Base-by-base conservation (phyloP, 2,888 invertebrate genomes). In the Hirtodrosophila duncani region DNA sequence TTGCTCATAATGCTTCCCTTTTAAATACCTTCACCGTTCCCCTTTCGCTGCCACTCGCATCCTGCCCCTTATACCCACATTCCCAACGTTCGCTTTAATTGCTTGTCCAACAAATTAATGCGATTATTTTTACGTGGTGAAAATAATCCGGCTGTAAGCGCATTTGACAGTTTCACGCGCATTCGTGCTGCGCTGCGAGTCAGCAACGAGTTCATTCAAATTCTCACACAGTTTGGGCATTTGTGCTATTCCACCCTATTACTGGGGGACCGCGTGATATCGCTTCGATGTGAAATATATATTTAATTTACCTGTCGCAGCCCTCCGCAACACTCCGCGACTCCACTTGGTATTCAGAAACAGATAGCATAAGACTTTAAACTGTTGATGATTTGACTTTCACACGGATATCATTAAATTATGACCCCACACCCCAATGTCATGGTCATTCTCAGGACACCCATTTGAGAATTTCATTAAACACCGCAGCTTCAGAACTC, bases 91-190 rank as follows among this genome's bases (percentile, higher is more conserved):
- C 46, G 24, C 46, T 65, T 65, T 71, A 71, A 69, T 70, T 72
- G 70, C 61, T 65, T 72, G 65, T 72, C 63, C 60, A 58, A 72
- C 70, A 70, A 70, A 70, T 70, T 71, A 70, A 70, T 70, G 61
- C 72, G 68, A 71, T 70, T 71, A 70, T 72, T 71, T 70, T 60
- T 71, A 67, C 67, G 65, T 65, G 71, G 71, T 55, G 68, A 57
- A 70, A 65, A 60, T 69, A 71, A 71, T 65, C 71, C 67, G 37
- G 46, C 41, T 48, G 71, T 67, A 69, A 70, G 69, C 69, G 55
- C 65, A 70, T 70, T 69, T 69, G 71, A 70, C 69, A 70, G 62
- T 55, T 65, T 67, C 44, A 59, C 71, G 65, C 68, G 63, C 49
- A 53, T 43, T 63, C 59, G 42, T 42, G 36, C 46, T 18, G 14